Conservation (phyloP, 2,797 vertebrate species). For the Bryconaethiops microstoma region DNA sequence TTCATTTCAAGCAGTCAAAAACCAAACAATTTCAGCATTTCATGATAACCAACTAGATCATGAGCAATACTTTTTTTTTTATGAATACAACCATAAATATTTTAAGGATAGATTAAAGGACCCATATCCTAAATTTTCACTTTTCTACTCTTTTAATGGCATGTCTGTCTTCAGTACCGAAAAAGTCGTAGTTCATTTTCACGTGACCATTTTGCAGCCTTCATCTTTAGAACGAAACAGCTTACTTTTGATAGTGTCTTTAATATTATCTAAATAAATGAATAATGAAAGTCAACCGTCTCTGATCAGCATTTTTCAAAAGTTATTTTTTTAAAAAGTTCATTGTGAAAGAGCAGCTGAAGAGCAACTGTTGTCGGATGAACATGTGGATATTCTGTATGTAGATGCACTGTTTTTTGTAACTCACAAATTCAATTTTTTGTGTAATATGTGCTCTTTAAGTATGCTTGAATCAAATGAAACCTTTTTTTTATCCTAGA, state of each 20-base stretch:
- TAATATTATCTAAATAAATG: too few species aligned
- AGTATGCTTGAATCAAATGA: not conserved
- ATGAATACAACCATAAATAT: not conserved
- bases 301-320: not conserved
- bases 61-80: slow-evolving; percentile 24
- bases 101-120: not conserved
- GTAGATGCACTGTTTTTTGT: not conserved
- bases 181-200: too few species aligned
- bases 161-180: not conserved
- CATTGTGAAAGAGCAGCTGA: not conserved
- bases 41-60: slow-evolving; percentile 2
- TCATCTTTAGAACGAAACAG: too few species aligned
- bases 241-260: not conserved
- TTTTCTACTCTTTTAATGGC: not conserved
- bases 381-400: not conserved
- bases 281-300: too few species aligned
- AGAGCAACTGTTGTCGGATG: not conserved
- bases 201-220: too few species aligned
- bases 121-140: not conserved
- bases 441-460: not conserved
- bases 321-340: not conserved
- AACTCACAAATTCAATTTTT: not conserved
- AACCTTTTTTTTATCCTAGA: not conserved
- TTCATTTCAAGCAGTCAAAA: not conserved
- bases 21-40: not conserved